These are phyloP conservation scores for Ageneiosus marmoratus DNA, from an alignment of 2,113 vertebrate species.

Conservation along the genomic window DNA sequence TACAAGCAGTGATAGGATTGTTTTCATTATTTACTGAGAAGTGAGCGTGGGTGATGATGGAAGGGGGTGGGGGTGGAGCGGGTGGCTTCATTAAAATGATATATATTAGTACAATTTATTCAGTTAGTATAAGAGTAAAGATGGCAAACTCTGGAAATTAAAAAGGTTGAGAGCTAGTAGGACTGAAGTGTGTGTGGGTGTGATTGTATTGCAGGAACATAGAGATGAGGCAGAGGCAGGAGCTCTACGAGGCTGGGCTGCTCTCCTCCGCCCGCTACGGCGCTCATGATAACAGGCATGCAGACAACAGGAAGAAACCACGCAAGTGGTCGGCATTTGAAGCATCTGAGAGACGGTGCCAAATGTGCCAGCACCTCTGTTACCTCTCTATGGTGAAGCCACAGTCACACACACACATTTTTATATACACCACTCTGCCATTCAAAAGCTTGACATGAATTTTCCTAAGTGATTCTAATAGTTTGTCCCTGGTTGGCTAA, in stretches of 20 bases:
- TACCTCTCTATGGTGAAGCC: constrained; percentile 94
- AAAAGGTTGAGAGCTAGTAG: neutral
- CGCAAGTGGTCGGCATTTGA: constrained; percentile 95
- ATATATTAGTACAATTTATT: neutral
- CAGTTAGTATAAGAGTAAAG: neutral
- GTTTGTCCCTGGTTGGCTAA: no score
- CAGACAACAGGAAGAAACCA: constrained; percentile 90
- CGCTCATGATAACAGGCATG: constrained; percentile 81
- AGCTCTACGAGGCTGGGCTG: constrained; percentile 91
- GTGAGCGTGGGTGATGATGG: no score
- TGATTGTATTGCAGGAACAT: constrained; percentile 80
- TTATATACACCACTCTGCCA: no score
- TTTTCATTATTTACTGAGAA: neutral
- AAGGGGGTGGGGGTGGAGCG: no score
- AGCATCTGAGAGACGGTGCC: constrained; percentile 93
- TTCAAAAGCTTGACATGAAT: neutral
- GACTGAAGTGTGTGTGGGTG: neutral
- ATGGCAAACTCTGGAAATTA: neutral
- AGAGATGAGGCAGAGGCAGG: constrained; percentile 91
- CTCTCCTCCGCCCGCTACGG: constrained; percentile 93
- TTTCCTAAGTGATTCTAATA: no score
- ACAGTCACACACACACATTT: neutral
- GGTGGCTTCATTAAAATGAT: neutral
- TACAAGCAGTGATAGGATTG: neutral
- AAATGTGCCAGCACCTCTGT: constrained; percentile 96